These are phyloP conservation scores for Hestina assimilis DNA, from an alignment of 1,140 invertebrate species.

Conservation along the genomic window DNA sequence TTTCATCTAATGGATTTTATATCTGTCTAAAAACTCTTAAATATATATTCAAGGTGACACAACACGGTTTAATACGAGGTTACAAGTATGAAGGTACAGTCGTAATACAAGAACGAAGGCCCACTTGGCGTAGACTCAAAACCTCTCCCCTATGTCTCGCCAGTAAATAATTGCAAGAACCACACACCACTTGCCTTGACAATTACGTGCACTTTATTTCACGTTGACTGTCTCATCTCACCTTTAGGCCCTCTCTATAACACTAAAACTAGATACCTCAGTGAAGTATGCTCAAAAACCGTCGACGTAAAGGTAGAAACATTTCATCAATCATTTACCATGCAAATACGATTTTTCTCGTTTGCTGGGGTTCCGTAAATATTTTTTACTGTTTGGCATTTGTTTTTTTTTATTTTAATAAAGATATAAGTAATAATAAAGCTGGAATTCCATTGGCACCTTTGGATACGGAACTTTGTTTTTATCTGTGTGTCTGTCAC, in stretches of 20 bases:
- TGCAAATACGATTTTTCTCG: neutral
- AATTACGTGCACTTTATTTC: conserved; percentile 62
- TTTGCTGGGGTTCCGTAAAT: neutral
- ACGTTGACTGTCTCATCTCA: conserved; percentile 30
- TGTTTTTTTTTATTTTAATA: too few species aligned
- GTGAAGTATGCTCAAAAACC: neutral
- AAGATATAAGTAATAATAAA: too few species aligned
- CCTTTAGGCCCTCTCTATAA: neutral
- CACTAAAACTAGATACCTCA: neutral
- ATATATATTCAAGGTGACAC: too few species aligned
- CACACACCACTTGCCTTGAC: conserved; percentile 51
- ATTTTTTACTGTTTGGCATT: too few species aligned
- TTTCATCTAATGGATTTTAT: too few species aligned
- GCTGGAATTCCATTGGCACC: too few species aligned
- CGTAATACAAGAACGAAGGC: conserved; percentile 21
- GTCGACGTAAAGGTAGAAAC: neutral
- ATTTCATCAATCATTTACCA: neutral
- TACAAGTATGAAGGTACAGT: neutral
- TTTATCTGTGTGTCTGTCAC: too few species aligned
- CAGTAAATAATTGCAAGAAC: conserved; percentile 59
- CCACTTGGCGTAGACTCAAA: conserved; percentile 47
- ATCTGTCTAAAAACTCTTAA: too few species aligned
- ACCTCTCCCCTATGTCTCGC: conserved; percentile 61
- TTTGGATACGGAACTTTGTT: too few species aligned
- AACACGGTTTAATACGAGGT: neutral